These are phyloP conservation scores for Origma solitaria DNA, from an alignment of 2,113 vertebrate species.

Conservation along the genomic window DNA sequence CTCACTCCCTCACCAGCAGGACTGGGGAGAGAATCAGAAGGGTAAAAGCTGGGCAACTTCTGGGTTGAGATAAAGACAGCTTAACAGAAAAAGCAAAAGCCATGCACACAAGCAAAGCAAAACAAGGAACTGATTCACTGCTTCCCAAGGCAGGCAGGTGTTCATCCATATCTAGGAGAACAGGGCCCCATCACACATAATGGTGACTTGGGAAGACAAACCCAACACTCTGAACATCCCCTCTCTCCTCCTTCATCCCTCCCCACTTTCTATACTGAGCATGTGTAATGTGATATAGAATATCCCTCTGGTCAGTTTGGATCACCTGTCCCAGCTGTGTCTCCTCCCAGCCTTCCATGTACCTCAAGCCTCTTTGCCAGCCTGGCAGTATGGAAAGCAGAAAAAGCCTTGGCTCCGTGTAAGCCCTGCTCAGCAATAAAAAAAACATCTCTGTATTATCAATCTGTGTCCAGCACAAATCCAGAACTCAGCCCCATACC, in stretches of 20 bases:
- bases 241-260: background rate
- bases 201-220: background rate
- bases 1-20: background rate
- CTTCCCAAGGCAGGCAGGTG: background rate
- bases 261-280: background rate
- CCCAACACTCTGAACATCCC: background rate
- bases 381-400: accelerated
- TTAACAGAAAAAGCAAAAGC: background rate
- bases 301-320: background rate
- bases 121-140: background rate
- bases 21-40: background rate
- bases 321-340: background rate
- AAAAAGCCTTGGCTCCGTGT: background rate
- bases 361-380: background rate
- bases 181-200: background rate
- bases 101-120: background rate
- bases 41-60: background rate
- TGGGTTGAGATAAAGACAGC: background rate
- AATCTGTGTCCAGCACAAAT: background rate
- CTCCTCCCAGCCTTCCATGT: background rate
- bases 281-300: background rate
- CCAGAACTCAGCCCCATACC: background rate
- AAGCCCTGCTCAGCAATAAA: background rate
- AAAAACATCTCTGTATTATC: background rate
- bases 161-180: background rate